phyloP scores from a whole-genome alignment of 1,140 invertebrate genomes.

The Drosophila pachea region DNA sequence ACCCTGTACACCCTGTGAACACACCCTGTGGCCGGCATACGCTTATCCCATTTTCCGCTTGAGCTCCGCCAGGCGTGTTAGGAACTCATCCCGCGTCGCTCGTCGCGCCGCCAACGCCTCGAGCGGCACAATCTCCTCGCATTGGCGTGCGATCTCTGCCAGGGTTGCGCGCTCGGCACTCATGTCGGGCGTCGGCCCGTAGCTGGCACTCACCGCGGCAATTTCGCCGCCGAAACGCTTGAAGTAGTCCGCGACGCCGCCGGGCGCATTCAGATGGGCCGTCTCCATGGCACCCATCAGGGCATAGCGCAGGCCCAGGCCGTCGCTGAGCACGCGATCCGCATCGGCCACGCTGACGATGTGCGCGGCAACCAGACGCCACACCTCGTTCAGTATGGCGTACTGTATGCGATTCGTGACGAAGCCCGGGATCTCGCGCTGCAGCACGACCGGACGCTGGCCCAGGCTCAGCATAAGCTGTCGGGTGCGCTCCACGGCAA shows the following conservation, averaged over 20 bases:
- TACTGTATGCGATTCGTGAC: constrained; percentile 97
- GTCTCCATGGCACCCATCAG: constrained; percentile 96
- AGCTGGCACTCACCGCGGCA: constrained; percentile 86
- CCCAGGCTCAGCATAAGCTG: constrained; percentile 92
- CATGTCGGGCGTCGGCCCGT: constrained; percentile 87
- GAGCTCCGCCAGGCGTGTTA: constrained; percentile 89
- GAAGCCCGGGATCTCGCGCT: constrained; percentile 93
- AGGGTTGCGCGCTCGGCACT: constrained; percentile 82
- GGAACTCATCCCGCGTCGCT: constrained; percentile 89
- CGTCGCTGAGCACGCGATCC: constrained; percentile 95
- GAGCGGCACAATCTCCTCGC: constrained; percentile 85
- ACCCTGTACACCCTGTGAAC: too few relatives aligned
- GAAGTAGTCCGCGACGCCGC: constrained; percentile 84
- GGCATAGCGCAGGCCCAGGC: constrained; percentile 95
- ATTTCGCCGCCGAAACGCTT: constrained; percentile 88
- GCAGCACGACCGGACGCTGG: constrained; percentile 91
- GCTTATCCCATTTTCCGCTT: constrained; percentile 83
- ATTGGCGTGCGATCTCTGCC: constrained; percentile 83
- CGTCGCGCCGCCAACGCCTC: constrained; percentile 85
- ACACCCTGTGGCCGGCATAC: too few relatives aligned
- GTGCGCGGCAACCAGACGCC: constrained; percentile 89
- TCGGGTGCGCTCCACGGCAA: constrained; percentile 80
- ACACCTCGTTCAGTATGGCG: constrained; percentile 95
- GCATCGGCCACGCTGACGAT: constrained; percentile 93
- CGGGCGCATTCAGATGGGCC: constrained; percentile 96